Conservation (phyloP, 1,140 invertebrate genomes). For the Meloidogyne exigua region DNA sequence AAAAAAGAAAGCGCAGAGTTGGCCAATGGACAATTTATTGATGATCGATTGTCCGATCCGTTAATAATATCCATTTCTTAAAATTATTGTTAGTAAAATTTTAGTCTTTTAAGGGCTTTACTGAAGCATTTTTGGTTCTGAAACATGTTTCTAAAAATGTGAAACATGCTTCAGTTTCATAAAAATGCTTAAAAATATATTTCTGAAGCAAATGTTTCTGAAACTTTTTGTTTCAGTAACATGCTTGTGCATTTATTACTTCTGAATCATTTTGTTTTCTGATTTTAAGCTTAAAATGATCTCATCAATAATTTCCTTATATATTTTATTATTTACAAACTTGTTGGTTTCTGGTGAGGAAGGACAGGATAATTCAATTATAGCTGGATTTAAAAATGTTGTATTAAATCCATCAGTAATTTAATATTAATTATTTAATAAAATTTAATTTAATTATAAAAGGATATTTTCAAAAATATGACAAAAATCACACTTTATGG, state of each 20-base stretch:
- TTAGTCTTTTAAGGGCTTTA: too few relatives aligned
- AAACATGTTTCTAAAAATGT: too few relatives aligned
- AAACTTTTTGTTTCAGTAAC: neutral
- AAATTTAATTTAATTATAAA: neutral
- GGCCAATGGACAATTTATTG: neutral
- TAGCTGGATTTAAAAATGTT: slow-evolving; percentile 12
- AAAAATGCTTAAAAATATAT: neutral
- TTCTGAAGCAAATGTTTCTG: neutral
- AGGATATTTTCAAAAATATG: slow-evolving; percentile 25
- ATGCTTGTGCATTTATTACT: neutral
- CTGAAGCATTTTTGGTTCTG: neutral
- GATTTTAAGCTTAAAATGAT: neutral
- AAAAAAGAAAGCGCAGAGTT: neutral
- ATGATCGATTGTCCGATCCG: slow-evolving; percentile 3
- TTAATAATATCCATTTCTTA: neutral
- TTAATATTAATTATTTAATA: neutral
- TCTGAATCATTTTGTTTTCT: too few relatives aligned
- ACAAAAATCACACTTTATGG: slow-evolving; percentile 22
- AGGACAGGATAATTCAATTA: neutral
- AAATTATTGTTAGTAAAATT: neutral
- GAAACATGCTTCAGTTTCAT: neutral
- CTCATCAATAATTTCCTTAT: slow-evolving; percentile 1
- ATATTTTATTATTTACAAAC: neutral
- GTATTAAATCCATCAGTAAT: slow-evolving; percentile 14
- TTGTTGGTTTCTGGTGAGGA: neutral